These are phyloP conservation scores for Melanerpes aurifrons DNA, from an alignment of 2,113 vertebrate species.

Conservation along the genomic window DNA sequence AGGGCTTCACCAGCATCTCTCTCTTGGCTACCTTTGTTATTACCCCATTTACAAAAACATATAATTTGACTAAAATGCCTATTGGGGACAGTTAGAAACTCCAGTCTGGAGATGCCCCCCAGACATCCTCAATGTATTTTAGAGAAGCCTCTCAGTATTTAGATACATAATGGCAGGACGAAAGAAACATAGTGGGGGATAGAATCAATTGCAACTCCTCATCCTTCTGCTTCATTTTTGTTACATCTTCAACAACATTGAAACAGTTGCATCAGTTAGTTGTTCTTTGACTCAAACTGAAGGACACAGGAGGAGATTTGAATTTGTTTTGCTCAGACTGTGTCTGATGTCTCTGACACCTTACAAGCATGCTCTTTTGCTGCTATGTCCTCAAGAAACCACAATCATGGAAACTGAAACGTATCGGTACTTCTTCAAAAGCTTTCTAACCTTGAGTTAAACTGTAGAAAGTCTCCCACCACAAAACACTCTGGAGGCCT, in stretches of 20 bases:
- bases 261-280: not conserved
- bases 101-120: not conserved
- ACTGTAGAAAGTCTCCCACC: not conserved
- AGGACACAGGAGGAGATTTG: not conserved
- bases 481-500: not conserved
- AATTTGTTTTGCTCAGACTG: not conserved
- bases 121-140: not conserved
- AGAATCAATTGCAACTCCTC: not conserved
- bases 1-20: not conserved
- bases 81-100: not conserved
- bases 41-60: not conserved
- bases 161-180: not conserved
- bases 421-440: not conserved
- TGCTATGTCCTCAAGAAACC: not conserved
- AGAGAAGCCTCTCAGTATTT: not conserved
- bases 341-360: not conserved
- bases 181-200: not conserved
- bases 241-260: not conserved
- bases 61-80: not conserved
- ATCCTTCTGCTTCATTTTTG: not conserved
- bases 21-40: not conserved
- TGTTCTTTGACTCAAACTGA: not conserved
- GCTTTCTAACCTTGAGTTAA: not conserved
- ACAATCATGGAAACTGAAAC: not conserved
- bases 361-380: not conserved